Conservation (phyloP, 2,888 invertebrate species). For the Phorcus lineatus region DNA sequence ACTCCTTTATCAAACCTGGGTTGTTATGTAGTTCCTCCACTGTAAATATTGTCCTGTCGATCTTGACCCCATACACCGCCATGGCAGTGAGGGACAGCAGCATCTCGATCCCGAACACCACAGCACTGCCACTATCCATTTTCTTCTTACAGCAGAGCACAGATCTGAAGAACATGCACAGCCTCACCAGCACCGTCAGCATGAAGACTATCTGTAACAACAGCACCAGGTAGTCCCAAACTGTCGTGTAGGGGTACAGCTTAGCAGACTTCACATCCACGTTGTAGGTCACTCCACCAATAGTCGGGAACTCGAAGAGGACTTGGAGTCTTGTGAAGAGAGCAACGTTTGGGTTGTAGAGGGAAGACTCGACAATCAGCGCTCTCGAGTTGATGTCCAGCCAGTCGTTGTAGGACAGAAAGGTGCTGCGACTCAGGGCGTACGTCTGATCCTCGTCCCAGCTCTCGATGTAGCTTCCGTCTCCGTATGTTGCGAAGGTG, state of each 20-base stretch:
- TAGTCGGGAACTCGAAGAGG: slow-evolving; percentile 38
- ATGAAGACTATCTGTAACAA: slow-evolving; percentile 43
- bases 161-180: slow-evolving; percentile 15
- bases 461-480: slow-evolving; percentile 39
- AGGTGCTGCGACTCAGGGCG: slow-evolving; percentile 22
- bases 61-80: slow-evolving; percentile 38
- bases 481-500: slow-evolving; percentile 30
- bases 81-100: slow-evolving; percentile 30
- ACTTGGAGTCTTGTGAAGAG: slow-evolving; percentile 37
- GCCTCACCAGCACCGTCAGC: slow-evolving; percentile 12
- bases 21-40: slow-evolving; percentile 41
- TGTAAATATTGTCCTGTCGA: slow-evolving; percentile 40
- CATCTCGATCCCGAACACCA: slow-evolving; percentile 34
- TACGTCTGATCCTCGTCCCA: slow-evolving; percentile 29
- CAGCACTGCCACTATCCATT: background rate
- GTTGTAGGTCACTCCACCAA: slow-evolving; percentile 30
- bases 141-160: background rate
- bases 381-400: slow-evolving; percentile 44
- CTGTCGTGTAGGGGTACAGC: slow-evolving; percentile 47
- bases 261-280: slow-evolving; percentile 30
- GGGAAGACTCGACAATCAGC: slow-evolving; percentile 40
- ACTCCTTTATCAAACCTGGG: slow-evolving; percentile 31
- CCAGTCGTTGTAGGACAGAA: slow-evolving; percentile 39
- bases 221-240: slow-evolving; percentile 48
- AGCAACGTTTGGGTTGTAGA: slow-evolving; percentile 43